Evolutionary conservation across 1,140 invertebrate genomes (phyloP).

Genomic region (Brachystomella parvula): DNA sequence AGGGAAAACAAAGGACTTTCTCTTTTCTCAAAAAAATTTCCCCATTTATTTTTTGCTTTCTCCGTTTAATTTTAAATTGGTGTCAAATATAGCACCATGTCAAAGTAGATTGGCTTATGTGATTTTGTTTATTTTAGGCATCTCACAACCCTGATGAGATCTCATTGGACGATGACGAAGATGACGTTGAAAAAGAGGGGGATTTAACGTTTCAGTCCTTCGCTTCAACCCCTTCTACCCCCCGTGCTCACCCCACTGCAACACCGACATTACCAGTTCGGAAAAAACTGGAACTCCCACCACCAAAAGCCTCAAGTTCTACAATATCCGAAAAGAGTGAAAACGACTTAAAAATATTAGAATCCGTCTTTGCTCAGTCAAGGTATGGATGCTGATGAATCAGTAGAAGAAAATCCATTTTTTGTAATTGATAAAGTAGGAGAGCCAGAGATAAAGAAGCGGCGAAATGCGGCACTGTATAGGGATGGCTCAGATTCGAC

Average conservation of each 20-base stretch:
- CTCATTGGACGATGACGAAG: constrained; percentile 38
- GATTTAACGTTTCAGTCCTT: neutral
- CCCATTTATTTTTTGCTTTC: too few relatives aligned
- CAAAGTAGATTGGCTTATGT: too few relatives aligned
- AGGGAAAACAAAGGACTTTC: too few relatives aligned
- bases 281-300: constrained; percentile 24
- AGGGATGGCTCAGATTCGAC: too few relatives aligned
- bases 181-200: constrained; percentile 23
- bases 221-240: neutral
- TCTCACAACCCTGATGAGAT: constrained; percentile 39
- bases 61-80: too few relatives aligned
- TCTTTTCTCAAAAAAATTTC: too few relatives aligned
- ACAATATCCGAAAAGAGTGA: neutral
- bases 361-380: neutral
- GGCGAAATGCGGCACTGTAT: constrained; percentile 20
- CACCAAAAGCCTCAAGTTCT: constrained; percentile 16
- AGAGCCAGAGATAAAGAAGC: constrained; percentile 20
- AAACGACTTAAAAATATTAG: constrained; percentile 6
- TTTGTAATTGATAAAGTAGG: constrained; percentile 18
- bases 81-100: too few relatives aligned
- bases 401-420: neutral
- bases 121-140: neutral
- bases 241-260: too few relatives aligned
- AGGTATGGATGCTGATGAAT: neutral
- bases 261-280: too few relatives aligned